These are phyloP conservation scores for Euzetes globulus DNA, from an alignment of 2,888 invertebrate genomes.

Conservation along the genomic window DNA sequence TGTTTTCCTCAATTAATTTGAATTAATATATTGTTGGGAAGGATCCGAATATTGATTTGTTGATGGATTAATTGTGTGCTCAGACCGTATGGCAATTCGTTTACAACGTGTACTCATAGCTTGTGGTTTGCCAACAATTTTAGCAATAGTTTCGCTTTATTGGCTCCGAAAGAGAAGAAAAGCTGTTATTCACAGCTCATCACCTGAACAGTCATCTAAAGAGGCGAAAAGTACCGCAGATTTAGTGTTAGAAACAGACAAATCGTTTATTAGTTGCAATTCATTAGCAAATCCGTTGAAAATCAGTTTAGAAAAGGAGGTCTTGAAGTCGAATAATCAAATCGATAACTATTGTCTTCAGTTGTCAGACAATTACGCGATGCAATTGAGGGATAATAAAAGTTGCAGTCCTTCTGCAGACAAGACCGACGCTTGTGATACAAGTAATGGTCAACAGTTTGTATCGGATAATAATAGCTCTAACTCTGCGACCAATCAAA, in stretches of 20 bases:
- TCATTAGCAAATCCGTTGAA: too few species aligned
- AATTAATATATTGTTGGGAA: background rate
- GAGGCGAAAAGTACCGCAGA: background rate
- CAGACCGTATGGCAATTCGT: slow-evolving; percentile 22
- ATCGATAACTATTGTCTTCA: too few species aligned
- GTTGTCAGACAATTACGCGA: background rate
- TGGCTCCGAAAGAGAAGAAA: slow-evolving; percentile 13
- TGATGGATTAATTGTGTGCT: background rate
- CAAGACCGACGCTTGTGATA: background rate
- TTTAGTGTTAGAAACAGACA: background rate
- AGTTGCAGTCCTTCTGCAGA: background rate
- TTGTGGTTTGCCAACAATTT: slow-evolving; percentile 18
- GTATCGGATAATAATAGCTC: background rate
- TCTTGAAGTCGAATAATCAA: background rate
- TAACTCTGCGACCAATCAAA: background rate
- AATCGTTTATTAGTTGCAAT: background rate
- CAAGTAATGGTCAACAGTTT: background rate
- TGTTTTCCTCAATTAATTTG: background rate
- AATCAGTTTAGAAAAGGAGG: too few species aligned
- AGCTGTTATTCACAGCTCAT: background rate
- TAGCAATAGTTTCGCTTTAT: slow-evolving; percentile 19
- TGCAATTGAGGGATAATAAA: slow-evolving; percentile 19
- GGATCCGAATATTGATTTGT: background rate
- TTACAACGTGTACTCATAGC: slow-evolving; percentile 23
- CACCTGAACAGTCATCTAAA: background rate